phyloP scores from a whole-genome alignment of 2,797 vertebrate genomes.

The Scarus forsteni region DNA sequence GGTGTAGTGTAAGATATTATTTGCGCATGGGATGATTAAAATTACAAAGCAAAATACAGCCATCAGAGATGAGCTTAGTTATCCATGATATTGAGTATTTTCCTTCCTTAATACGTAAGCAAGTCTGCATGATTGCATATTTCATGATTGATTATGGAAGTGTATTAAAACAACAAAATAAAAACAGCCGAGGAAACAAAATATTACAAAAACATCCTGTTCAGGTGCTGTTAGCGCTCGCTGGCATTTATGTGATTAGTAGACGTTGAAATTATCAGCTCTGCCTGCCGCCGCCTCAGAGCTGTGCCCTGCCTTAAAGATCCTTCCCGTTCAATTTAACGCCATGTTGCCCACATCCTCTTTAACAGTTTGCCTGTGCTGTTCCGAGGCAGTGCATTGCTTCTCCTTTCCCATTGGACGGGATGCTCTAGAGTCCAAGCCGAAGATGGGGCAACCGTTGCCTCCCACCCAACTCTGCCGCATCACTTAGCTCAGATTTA shows the following conservation, averaged over 20 bases:
- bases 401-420: constrained; percentile 60
- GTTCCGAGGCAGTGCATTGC: constrained; percentile 60
- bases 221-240: constrained; percentile 60
- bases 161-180: constrained; percentile 52
- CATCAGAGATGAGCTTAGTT: neutral
- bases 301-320: constrained; percentile 56
- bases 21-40: neutral
- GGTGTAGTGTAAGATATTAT: neutral
- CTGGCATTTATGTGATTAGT: constrained; percentile 75
- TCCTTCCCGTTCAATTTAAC: constrained; percentile 79
- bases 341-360: constrained; percentile 71
- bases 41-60: neutral
- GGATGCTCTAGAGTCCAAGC: constrained; percentile 46
- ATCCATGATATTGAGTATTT: constrained; percentile 6
- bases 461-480: constrained; percentile 55
- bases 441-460: constrained; percentile 66
- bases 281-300: constrained; percentile 40
- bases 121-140: constrained; percentile 14
- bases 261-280: constrained; percentile 69
- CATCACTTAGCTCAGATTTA: constrained; percentile 76
- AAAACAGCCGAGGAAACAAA: constrained; percentile 41
- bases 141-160: constrained; percentile 32
- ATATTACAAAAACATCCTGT: constrained; percentile 50
- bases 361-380: constrained; percentile 66
- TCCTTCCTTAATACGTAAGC: constrained; percentile 37